Percentiles rank a stretch among this genome's conserved stretches.
Evolutionary conservation across 1,140 invertebrate species (phyloP).

Genomic region (Tetragonula clypearis): DNA sequence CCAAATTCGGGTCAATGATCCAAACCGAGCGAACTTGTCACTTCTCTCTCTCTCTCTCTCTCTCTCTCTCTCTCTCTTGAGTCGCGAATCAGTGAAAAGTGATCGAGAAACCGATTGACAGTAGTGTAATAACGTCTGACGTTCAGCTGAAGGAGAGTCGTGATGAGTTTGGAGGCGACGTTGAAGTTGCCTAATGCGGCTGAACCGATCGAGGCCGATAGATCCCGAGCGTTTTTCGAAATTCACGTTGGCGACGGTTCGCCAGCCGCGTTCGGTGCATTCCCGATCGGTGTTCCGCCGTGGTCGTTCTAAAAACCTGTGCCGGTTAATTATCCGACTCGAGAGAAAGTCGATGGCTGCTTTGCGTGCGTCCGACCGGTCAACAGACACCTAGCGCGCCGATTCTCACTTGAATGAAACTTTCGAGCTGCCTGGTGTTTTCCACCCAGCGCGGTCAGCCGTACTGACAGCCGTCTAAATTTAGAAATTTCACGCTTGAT

Average conservation of each 20-base stretch:
- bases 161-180: conserved; percentile 4
- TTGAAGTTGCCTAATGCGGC: neutral
- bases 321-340: conserved; percentile 44
- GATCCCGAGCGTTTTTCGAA: conserved; percentile 1
- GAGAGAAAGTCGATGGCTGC: conserved; percentile 43
- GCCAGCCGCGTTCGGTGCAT: neutral
- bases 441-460: neutral
- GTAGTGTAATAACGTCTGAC: neutral
- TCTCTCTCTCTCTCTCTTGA: neutral
- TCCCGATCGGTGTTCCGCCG: conserved; percentile 9
- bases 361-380: conserved; percentile 9
- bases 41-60: neutral
- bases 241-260: neutral
- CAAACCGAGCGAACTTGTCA: neutral
- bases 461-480: neutral
- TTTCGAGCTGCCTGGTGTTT: neutral
- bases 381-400: neutral
- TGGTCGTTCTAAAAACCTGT: conserved; percentile 32
- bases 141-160: neutral
- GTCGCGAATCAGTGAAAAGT: neutral
- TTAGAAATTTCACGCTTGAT: neutral
- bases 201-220: conserved; percentile 2
- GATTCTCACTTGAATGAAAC: neutral
- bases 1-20: neutral
- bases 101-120: conserved; percentile 8